Percentiles rank a stretch among this genome's conserved stretches.
phyloP scores from a whole-genome alignment of 2,797 vertebrate species.

The Molossus alvarezi region DNA sequence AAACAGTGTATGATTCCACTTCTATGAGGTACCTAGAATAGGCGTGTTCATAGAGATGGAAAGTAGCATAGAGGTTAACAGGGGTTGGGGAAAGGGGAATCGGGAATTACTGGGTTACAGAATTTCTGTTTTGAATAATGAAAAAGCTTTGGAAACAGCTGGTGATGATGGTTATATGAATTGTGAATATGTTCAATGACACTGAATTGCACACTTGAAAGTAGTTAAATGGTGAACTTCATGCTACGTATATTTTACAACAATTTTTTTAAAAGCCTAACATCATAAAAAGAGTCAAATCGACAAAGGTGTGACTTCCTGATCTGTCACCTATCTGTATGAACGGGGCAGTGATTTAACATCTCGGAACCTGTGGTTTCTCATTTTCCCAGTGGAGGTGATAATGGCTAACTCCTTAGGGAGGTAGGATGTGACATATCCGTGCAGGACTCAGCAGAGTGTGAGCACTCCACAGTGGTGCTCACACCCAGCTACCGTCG shows the following conservation, averaged over 20 bases:
- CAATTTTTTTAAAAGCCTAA: background rate
- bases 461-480: background rate
- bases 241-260: background rate
- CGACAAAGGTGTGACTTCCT: background rate
- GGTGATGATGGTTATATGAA: background rate
- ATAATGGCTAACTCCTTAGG: background rate
- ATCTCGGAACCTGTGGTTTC: conserved; percentile 18
- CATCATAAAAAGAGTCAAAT: background rate
- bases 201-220: background rate
- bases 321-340: background rate
- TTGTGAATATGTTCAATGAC: background rate
- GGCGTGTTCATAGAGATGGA: background rate
- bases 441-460: background rate
- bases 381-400: background rate
- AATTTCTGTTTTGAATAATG: background rate
- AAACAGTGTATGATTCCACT: background rate
- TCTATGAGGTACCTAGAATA: background rate
- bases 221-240: background rate
- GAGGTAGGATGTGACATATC: background rate
- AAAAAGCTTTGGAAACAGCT: conserved; percentile 5
- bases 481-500: background rate
- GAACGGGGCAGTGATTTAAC: background rate
- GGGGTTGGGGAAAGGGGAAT: too few relatives aligned
- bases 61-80: conserved; percentile 8
- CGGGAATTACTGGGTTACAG: background rate